Conservation (phyloP, 2,888 invertebrate species). For the Itoplectis maculator region DNA sequence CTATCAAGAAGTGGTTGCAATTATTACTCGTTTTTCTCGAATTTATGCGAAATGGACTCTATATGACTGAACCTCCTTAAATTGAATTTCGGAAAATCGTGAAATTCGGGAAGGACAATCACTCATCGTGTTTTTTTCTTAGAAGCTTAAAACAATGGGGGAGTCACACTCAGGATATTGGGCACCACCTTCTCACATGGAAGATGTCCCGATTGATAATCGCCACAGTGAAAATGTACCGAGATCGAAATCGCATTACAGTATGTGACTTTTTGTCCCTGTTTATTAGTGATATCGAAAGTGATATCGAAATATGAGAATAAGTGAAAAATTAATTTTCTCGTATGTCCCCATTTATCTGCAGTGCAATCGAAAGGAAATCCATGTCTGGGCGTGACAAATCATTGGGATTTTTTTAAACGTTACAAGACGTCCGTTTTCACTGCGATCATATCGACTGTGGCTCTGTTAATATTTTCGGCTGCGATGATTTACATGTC, state of each 20-base stretch:
- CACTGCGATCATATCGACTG: conserved; percentile 28
- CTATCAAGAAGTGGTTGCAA: no score
- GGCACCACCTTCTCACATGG: conserved; percentile 52
- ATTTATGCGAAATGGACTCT: no score
- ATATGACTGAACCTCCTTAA: no score
- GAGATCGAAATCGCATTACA: conserved; percentile 21
- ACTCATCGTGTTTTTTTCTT: background rate
- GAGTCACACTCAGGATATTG: conserved; percentile 46
- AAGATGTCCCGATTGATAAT: conserved; percentile 57
- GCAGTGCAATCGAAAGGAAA: conserved; percentile 26
- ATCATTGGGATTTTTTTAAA: conserved; percentile 34
- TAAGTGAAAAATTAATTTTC: background rate
- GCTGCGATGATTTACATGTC: conserved; percentile 47
- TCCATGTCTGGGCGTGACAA: conserved; percentile 24
- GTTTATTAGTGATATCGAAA: no score
- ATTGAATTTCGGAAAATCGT: background rate
- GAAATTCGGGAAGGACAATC: background rate
- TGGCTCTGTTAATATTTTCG: conserved; percentile 41
- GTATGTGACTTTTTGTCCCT: conserved; percentile 37
- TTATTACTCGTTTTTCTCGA: no score
- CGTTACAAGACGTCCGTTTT: conserved; percentile 56
- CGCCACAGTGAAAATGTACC: background rate
- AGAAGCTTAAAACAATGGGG: conserved; percentile 50
- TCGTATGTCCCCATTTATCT: conserved; percentile 10
- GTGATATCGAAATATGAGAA: no score